These are phyloP conservation scores for Lagorchestes hirsutus DNA, from an alignment of 2,797 vertebrate species.

Conservation along the genomic window DNA sequence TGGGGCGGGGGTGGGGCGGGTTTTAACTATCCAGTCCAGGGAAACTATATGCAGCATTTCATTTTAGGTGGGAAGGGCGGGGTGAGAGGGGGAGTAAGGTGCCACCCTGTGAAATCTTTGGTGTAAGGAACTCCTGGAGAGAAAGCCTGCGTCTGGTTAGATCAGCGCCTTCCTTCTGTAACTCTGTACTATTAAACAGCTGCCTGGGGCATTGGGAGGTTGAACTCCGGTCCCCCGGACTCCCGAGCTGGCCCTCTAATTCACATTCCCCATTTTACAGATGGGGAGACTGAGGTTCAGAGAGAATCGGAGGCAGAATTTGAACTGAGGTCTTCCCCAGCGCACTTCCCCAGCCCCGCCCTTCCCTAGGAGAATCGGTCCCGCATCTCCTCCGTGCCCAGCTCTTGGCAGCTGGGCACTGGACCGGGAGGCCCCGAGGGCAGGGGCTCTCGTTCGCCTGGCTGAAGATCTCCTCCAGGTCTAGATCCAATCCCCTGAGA, in stretches of 20 bases:
- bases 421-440: background rate
- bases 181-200: too few relatives aligned
- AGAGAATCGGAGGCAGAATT: background rate
- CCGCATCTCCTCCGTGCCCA: background rate
- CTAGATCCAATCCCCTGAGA: too few relatives aligned
- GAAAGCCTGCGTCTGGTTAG: background rate
- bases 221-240: too few relatives aligned
- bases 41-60: too few relatives aligned
- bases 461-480: background rate
- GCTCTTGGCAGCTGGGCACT: too few relatives aligned
- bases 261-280: background rate
- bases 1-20: too few relatives aligned
- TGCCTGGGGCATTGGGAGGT: too few relatives aligned
- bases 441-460: background rate
- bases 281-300: background rate
- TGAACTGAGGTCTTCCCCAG: too few relatives aligned
- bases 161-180: background rate
- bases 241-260: too few relatives aligned
- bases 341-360: background rate
- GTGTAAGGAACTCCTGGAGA: background rate
- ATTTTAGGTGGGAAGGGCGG: background rate
- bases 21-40: too few relatives aligned
- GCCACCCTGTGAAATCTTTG: too few relatives aligned
- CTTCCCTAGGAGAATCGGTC: fast-evolving
- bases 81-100: background rate